Conservation (phyloP, 2,797 vertebrate species). For the Megaceryle alcyon region DNA sequence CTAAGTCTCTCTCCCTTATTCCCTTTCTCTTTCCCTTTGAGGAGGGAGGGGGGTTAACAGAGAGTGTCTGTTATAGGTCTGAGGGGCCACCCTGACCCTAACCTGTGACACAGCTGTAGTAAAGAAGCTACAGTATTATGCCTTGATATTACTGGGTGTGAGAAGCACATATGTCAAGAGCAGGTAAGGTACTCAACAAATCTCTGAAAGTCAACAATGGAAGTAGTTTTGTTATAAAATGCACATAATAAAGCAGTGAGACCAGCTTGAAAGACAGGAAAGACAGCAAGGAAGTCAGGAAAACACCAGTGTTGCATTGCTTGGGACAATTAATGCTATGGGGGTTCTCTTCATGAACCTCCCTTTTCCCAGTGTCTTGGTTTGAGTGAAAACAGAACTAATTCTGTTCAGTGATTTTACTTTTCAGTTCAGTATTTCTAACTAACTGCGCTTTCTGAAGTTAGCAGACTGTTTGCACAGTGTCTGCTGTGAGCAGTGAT, state of each 20-base stretch:
- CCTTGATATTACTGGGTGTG: not conserved
- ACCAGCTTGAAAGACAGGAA: not conserved
- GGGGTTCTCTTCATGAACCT: not conserved
- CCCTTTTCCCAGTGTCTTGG: no score
- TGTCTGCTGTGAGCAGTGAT: no score
- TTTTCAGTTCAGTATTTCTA: no score
- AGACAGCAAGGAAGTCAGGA: not conserved
- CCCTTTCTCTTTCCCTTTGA: no score
- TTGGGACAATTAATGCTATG: not conserved
- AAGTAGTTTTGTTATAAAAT: not conserved
- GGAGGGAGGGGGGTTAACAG: no score
- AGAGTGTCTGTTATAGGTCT: no score
- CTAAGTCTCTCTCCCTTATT: no score
- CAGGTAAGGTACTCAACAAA: not conserved
- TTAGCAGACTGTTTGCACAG: no score
- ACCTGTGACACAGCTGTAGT: not conserved
- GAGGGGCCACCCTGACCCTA: no score
- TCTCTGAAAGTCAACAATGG: not conserved
- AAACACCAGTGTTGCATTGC: not conserved
- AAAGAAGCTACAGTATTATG: not conserved
- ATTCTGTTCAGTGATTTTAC: no score
- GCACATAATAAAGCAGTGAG: not conserved
- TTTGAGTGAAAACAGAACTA: no score
- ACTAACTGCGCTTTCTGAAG: no score
- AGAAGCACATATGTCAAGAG: not conserved